Evolutionary conservation across 2,113 vertebrate genomes (phyloP), one percentile per base, ranked within the genome.

Genomic region (Hippoglossus stenolepis): DNA sequence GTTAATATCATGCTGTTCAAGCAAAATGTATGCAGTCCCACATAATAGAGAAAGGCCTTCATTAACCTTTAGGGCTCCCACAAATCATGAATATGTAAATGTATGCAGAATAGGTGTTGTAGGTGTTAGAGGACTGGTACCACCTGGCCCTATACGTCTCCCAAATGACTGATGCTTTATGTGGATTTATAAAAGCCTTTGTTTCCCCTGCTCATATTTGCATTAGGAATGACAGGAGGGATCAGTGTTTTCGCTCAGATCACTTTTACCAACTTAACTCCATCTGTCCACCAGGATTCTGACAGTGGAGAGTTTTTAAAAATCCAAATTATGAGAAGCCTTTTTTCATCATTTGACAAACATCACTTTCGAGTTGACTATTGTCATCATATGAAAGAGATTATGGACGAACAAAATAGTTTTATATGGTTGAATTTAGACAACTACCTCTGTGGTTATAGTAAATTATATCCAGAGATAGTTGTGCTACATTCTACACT

Each of bases 1-100:
- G 81, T 88, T 88, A 88, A 88, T 88, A 85, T 85, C 75, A 79
- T 21, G 57, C 65, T 56, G 75, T 75, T 87, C 65, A 70, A 45
- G 69, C 76, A 72, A 88, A 87, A 89, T 82, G 79, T 89, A 91
- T 89, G 89, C 88, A 83, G 74, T 73, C 23, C 62, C 77, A 83
- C 88, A 93, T 87, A 88, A 88, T 83, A 89, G 92, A 82, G 75
- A 89, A 79, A 85, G 79, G 89, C 86, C 75, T 87, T 89, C 91
- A 91, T 91, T 91, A 90, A 92, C 91, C 92, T 93, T 92, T 91
- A 86, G 87, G 84, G 85, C 82, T 77, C 63, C 67, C 75, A 80
- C 74, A 49, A 84, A 85, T 87, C 87, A 92, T 90, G 89, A 92
- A 91, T 91, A 93, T 92, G 90, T 68, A 91, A 85, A 91, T 89